phyloP scores from a whole-genome alignment of 2,797 vertebrate species.

The Phataginus tetradactyla region DNA sequence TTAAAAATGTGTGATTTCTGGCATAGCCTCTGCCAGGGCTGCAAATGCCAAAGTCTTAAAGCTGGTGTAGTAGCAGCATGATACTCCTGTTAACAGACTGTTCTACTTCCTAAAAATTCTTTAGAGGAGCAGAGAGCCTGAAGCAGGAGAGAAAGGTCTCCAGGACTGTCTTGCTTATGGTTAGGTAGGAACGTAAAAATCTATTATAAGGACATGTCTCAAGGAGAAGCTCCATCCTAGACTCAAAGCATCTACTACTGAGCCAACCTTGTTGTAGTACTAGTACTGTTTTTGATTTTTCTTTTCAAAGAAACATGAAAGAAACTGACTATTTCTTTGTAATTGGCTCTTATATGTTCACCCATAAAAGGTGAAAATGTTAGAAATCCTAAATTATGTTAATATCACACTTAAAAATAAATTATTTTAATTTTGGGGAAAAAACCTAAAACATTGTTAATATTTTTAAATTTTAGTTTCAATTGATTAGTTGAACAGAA shows the following conservation, averaged over 20 bases:
- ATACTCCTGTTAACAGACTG: background rate
- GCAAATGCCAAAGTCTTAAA: background rate
- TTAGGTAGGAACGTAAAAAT: background rate
- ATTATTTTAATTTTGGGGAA: background rate
- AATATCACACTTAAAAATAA: background rate
- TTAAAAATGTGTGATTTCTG: background rate
- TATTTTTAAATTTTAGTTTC: background rate
- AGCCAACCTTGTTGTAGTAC: background rate
- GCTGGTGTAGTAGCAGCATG: background rate
- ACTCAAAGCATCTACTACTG: background rate
- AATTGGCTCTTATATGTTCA: background rate
- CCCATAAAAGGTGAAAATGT: background rate
- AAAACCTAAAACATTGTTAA: background rate
- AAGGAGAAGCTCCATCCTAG: background rate
- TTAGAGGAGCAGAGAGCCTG: background rate
- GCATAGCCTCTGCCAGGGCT: too few relatives aligned
- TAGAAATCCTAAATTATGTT: background rate
- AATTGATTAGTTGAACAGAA: background rate
- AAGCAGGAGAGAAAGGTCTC: constrained; percentile 4
- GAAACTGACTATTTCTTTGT: background rate
- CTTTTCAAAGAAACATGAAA: background rate
- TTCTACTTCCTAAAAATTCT: background rate
- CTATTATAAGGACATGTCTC: background rate
- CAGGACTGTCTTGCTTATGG: background rate
- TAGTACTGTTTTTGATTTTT: background rate